Conservation (phyloP, 1,140 invertebrate genomes). For the Cydia amplana region DNA sequence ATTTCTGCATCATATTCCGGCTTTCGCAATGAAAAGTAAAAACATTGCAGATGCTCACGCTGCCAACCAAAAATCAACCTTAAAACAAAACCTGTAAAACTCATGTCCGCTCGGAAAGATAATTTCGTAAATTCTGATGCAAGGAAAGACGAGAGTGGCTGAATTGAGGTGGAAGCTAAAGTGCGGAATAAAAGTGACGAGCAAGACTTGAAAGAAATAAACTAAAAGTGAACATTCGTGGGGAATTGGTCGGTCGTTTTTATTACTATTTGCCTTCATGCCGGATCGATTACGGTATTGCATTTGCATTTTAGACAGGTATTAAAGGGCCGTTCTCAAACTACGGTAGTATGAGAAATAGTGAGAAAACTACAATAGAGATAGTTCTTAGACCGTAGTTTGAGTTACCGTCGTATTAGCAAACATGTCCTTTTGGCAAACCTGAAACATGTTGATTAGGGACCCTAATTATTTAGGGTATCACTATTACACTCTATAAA, state of each 20-base stretch:
- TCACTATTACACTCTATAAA: too few relatives aligned
- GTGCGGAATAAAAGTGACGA: constrained; percentile 75
- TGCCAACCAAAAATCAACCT: constrained; percentile 39
- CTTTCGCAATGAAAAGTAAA: constrained; percentile 73
- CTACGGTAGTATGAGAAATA: not conserved
- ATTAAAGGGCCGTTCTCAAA: not conserved
- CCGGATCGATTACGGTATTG: constrained; percentile 28
- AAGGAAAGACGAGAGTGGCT: constrained; percentile 69
- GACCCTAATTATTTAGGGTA: too few relatives aligned
- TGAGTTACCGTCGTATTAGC: too few relatives aligned
- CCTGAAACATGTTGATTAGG: too few relatives aligned
- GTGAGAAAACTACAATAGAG: not conserved
- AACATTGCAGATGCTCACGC: constrained; percentile 60
- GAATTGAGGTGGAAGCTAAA: constrained; percentile 73
- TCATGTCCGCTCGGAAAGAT: constrained; percentile 33
- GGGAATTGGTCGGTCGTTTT: constrained; percentile 35
- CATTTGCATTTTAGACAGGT: constrained; percentile 18
- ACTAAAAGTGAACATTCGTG: constrained; percentile 57
- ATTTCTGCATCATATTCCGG: constrained; percentile 75
- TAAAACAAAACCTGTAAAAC: constrained; percentile 34
- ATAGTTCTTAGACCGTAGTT: not conserved
- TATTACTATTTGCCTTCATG: constrained; percentile 30
- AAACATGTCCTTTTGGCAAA: too few relatives aligned
- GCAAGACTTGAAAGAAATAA: constrained; percentile 66
- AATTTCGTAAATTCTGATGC: constrained; percentile 66